Evolutionary conservation across 2,797 vertebrate genomes (phyloP).

Genomic region (Bucorvus abyssinicus): DNA sequence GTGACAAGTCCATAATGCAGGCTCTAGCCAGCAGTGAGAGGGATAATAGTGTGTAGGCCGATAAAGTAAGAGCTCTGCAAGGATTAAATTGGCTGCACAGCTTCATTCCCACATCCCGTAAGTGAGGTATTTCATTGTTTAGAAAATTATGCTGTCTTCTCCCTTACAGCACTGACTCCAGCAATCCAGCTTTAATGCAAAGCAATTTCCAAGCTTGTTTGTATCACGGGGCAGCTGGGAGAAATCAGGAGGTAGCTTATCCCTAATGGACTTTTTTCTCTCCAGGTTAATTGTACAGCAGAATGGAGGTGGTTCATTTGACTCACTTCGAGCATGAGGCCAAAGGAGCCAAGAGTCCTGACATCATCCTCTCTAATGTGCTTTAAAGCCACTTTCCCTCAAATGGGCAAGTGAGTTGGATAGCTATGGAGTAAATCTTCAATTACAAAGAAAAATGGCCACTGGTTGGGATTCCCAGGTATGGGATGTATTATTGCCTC

Average conservation of each 20-base stretch:
- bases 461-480: not conserved
- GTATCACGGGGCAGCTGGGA: not conserved
- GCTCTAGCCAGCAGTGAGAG: not conserved
- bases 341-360: not conserved
- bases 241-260: not conserved
- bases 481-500: not conserved
- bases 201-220: not conserved
- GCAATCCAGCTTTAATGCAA: not conserved
- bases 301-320: not conserved
- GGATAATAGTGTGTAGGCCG: not conserved
- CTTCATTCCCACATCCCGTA: not conserved
- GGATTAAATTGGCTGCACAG: not conserved
- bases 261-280: not conserved
- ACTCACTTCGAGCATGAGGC: accelerated
- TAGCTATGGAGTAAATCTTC: not conserved
- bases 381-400: not conserved
- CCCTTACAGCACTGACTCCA: not conserved
- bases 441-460: not conserved
- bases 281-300: not conserved
- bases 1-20: not conserved
- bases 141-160: not conserved
- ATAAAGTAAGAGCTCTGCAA: not conserved
- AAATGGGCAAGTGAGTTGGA: not conserved
- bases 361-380: not conserved
- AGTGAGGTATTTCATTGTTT: not conserved